Evolutionary conservation across 2,888 invertebrate genomes (phyloP).

Genomic region (Lissocephala sabroskyi): DNA sequence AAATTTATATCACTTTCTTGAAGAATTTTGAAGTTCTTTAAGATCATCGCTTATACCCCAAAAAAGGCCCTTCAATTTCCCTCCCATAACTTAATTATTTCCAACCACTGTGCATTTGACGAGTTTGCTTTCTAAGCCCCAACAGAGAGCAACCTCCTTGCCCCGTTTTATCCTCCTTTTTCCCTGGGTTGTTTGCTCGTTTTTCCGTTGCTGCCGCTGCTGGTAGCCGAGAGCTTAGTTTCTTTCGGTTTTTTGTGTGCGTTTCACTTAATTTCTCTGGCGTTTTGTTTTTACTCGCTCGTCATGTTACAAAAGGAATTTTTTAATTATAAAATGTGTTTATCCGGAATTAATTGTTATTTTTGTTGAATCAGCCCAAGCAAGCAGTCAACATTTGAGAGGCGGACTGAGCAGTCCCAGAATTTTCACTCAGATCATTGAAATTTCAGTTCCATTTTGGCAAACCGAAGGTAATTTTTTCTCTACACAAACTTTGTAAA

Average conservation of each 20-base stretch:
- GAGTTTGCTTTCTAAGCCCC: background rate
- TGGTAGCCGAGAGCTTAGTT: too few relatives aligned
- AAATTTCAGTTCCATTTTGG: too few relatives aligned
- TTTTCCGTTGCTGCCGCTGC: background rate
- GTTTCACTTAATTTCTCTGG: conserved; percentile 47
- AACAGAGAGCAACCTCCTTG: too few relatives aligned
- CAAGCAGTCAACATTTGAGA: too few relatives aligned
- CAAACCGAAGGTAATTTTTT: too few relatives aligned
- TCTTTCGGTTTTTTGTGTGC: conserved; percentile 22
- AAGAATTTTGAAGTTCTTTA: too few relatives aligned
- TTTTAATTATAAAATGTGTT: conserved; percentile 67
- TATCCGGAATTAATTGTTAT: conserved; percentile 64
- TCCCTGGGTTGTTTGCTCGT: background rate
- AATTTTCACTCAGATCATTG: too few relatives aligned
- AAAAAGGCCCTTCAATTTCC: too few relatives aligned
- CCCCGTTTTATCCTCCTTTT: background rate
- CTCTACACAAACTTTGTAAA: too few relatives aligned
- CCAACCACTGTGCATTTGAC: background rate
- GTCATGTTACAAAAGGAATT: conserved; percentile 51
- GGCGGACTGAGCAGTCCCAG: too few relatives aligned
- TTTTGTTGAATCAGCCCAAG: conserved; percentile 17
- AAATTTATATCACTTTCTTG: too few relatives aligned
- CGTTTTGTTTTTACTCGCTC: conserved; percentile 33
- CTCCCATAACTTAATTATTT: background rate
- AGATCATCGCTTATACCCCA: too few relatives aligned